These are phyloP conservation scores for Ophion obscuratus DNA, from an alignment of 2,888 invertebrate genomes.

Conservation along the genomic window DNA sequence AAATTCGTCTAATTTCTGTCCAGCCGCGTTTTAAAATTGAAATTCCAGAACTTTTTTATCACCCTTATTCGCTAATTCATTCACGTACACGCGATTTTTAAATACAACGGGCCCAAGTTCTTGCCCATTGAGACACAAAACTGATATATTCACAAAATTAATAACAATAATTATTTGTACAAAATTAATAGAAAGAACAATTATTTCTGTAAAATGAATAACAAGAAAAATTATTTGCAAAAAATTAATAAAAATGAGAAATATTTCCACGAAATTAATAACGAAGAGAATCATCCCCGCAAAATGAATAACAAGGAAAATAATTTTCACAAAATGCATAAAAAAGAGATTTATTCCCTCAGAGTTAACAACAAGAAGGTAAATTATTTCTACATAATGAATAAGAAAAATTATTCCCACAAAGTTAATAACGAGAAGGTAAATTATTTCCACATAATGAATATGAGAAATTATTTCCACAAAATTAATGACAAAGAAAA, in stretches of 20 bases:
- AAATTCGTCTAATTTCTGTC: too few relatives aligned
- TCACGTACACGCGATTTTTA: too few relatives aligned
- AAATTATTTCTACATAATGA: not conserved
- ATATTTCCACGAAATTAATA: not conserved
- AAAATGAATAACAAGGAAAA: constrained; percentile 1
- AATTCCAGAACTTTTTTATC: too few relatives aligned
- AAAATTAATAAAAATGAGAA: not conserved
- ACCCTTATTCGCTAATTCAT: too few relatives aligned
- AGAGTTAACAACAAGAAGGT: not conserved
- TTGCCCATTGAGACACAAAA: not conserved
- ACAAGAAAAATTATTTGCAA: not conserved
- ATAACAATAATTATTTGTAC: too few relatives aligned
- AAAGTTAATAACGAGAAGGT: too few relatives aligned
- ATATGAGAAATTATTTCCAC: not conserved
- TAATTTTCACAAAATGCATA: not conserved
- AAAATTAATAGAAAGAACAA: not conserved
- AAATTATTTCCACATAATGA: not conserved
- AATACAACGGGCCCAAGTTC: not conserved
- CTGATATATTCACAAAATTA: not conserved
- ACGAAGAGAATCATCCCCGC: not conserved
- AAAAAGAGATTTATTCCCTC: not conserved
- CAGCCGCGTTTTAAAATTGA: too few relatives aligned
- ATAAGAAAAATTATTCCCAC: not conserved
- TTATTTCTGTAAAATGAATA: not conserved
- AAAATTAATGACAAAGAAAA: not conserved